Evolutionary conservation across 2,113 vertebrate species (phyloP).

Genomic region (Bufo bufo): DNA sequence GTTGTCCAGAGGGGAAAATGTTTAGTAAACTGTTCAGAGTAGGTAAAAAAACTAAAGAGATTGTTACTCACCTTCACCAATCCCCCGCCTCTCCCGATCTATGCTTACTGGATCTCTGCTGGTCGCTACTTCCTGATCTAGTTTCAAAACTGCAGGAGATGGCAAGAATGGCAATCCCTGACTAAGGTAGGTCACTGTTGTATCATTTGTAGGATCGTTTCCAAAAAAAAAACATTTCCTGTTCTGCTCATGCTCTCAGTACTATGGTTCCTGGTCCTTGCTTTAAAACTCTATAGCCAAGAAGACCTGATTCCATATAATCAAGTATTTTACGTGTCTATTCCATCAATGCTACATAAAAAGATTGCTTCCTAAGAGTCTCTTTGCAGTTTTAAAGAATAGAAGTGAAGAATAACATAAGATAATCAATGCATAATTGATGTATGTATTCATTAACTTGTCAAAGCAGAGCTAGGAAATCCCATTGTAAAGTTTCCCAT

Average conservation of each 20-base stretch:
- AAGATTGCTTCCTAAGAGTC: background rate
- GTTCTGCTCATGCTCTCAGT: background rate
- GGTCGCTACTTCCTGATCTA: too few relatives aligned
- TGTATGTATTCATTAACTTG: conserved; percentile 28
- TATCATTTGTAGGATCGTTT: too few relatives aligned
- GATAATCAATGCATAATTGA: conserved; percentile 30
- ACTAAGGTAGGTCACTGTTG: too few relatives aligned
- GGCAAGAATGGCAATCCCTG: too few relatives aligned
- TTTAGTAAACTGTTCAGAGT: too few relatives aligned
- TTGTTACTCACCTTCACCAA: too few relatives aligned
- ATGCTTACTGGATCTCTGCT: too few relatives aligned
- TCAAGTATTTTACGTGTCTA: background rate
- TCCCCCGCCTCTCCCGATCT: too few relatives aligned
- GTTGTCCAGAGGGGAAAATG: too few relatives aligned
- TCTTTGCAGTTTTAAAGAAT: background rate
- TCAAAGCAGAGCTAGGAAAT: conserved; percentile 8
- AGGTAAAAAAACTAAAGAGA: too few relatives aligned
- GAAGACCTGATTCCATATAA: background rate
- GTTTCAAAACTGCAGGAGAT: too few relatives aligned
- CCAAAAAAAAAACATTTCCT: too few relatives aligned
- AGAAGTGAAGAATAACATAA: conserved; percentile 5
- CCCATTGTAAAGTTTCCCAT: background rate
- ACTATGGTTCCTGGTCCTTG: background rate
- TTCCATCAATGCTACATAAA: background rate
- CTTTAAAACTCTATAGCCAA: background rate